phyloP scores from a whole-genome alignment of 2,797 vertebrate species.

The Coregonus sp. region DNA sequence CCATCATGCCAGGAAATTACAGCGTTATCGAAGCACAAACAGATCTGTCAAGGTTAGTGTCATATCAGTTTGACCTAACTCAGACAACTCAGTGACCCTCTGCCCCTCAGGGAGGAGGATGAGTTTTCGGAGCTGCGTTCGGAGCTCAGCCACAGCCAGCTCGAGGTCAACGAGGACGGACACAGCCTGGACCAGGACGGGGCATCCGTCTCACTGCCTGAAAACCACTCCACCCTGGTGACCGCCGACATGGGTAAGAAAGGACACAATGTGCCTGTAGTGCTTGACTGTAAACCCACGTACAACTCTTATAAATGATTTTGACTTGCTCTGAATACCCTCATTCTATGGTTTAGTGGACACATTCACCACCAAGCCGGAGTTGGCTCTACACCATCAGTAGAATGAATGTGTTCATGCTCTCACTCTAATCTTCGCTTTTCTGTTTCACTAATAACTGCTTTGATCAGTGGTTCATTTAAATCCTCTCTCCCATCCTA shows the following conservation, averaged over 20 bases:
- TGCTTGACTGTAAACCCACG: not conserved
- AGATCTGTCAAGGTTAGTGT: too few species aligned
- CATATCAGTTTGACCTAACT: not conserved
- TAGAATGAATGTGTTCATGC: too few species aligned
- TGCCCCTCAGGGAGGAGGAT: slow-evolving; percentile 81
- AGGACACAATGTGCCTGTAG: not conserved
- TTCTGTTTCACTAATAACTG: too few species aligned
- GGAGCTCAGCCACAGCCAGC: slow-evolving; percentile 85
- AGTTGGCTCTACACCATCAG: too few species aligned
- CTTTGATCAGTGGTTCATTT: too few species aligned
- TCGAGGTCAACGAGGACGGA: slow-evolving; percentile 80
- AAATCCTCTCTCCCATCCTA: too few species aligned
- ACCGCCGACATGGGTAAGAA: slow-evolving; percentile 82
- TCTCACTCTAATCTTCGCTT: too few species aligned
- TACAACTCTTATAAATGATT: too few species aligned
- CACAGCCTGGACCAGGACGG: slow-evolving; percentile 81
- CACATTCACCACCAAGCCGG: too few species aligned
- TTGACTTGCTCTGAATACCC: too few species aligned
- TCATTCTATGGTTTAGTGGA: too few species aligned
- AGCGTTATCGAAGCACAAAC: not conserved
- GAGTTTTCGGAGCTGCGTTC: slow-evolving; percentile 84
- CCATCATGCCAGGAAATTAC: not conserved
- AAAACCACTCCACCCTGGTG: slow-evolving; percentile 85
- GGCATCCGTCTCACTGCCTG: slow-evolving; percentile 78
- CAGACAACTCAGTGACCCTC: slow-evolving; percentile 4